Conservation (phyloP, 2,797 vertebrate genomes). For the Acipenser ruthenus region DNA sequence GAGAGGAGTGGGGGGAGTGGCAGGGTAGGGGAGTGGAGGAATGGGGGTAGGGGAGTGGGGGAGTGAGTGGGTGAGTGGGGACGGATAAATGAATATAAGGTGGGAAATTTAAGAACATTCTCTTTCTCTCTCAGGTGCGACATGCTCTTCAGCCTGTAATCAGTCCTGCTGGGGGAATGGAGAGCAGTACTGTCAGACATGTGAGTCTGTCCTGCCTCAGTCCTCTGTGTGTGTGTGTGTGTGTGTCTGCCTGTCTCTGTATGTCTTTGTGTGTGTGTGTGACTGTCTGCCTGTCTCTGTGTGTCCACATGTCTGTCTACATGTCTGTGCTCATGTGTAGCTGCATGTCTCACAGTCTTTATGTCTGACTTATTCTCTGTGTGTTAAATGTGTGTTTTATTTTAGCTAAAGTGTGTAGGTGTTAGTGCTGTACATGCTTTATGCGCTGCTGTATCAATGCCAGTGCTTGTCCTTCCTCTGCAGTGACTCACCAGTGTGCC, state of each 20-base stretch:
- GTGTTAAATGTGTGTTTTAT: no score
- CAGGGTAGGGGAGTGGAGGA: no score
- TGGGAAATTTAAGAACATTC: background rate
- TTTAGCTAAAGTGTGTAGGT: background rate
- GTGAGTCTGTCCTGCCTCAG: conserved; percentile 57
- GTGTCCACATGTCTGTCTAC: background rate
- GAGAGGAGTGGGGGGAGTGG: no score
- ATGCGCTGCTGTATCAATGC: no score
- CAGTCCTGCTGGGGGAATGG: conserved; percentile 74
- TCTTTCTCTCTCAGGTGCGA: conserved; percentile 48
- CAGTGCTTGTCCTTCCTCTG: background rate
- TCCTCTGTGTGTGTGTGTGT: background rate
- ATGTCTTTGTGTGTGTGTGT: background rate
- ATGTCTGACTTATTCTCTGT: background rate
- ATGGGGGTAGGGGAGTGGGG: no score
- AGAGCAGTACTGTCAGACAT: conserved; percentile 67
- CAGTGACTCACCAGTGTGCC: conserved; percentile 77
- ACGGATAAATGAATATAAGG: no score
- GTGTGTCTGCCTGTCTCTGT: background rate
- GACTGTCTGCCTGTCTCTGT: background rate
- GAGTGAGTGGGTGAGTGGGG: no score
- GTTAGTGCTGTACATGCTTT: no score
- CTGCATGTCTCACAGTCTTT: background rate
- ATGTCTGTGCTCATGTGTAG: background rate
- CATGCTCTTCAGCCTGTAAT: conserved; percentile 45